These are phyloP conservation scores for Ochropleura leucogaster DNA, from an alignment of 2,888 invertebrate genomes.

Conservation along the genomic window DNA sequence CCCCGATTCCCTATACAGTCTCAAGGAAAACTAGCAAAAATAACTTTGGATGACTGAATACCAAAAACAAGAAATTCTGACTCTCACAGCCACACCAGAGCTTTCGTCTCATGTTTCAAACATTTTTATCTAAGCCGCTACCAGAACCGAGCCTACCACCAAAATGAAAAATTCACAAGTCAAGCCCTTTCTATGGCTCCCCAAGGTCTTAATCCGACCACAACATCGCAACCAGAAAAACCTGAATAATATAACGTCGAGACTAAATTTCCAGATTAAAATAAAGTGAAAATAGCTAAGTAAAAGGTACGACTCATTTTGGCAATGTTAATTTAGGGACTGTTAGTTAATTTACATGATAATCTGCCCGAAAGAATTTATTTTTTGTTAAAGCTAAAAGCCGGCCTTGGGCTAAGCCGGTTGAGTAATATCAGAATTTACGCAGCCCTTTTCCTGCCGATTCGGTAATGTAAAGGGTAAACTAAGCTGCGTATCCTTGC, in stretches of 20 bases:
- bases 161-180: conserved; percentile 62
- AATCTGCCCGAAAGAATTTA: conserved; percentile 51
- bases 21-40: neutral
- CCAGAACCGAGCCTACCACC: conserved; percentile 30
- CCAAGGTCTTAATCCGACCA: conserved; percentile 40
- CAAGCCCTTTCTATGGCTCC: conserved; percentile 55
- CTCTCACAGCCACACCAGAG: neutral
- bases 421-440: conserved; percentile 57
- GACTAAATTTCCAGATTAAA: conserved; percentile 44
- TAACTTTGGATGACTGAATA: neutral
- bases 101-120: conserved; percentile 29
- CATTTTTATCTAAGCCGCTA: conserved; percentile 32
- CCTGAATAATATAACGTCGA: conserved; percentile 52
- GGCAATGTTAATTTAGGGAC: conserved; percentile 53
- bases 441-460: conserved; percentile 45
- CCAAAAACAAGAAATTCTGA: neutral
- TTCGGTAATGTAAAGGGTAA: conserved; percentile 55
- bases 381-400: conserved; percentile 51
- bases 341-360: conserved; percentile 61
- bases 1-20: neutral
- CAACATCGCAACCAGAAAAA: conserved; percentile 36
- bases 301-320: conserved; percentile 40
- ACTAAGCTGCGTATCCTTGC: conserved; percentile 40
- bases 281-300: conserved; percentile 46
- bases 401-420: conserved; percentile 38